Percentiles rank a stretch among this genome's conserved stretches.
Conservation (phyloP, 2,113 vertebrate species). For the Brienomyrus brachyistius region DNA sequence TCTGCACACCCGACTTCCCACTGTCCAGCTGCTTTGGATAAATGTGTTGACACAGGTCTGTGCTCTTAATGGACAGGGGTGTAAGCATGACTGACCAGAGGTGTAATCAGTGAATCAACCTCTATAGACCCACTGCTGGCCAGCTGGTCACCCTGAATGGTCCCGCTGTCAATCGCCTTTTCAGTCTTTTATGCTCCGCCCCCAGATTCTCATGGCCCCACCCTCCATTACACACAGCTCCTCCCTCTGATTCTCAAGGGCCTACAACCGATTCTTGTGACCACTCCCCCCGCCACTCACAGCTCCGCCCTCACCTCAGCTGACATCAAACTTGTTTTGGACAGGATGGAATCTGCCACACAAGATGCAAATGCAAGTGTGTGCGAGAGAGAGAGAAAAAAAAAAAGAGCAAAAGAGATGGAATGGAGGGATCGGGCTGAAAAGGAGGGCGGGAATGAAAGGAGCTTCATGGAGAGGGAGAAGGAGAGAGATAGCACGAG, state of each 20-base stretch:
- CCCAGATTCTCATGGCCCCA: not conserved
- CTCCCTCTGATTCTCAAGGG: not conserved
- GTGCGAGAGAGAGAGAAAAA: not conserved
- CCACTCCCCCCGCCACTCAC: not conserved
- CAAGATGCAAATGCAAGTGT: too few relatives aligned
- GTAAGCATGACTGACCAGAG: not conserved
- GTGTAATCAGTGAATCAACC: not conserved
- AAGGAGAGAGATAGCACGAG: constrained; percentile 40
- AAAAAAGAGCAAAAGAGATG: constrained; percentile 7
- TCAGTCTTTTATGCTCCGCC: not conserved
- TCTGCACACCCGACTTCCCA: not conserved
- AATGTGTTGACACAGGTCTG: not conserved
- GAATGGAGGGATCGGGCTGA: not conserved
- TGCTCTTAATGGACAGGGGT: not conserved
- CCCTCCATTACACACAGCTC: not conserved
- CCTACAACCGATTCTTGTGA: not conserved
- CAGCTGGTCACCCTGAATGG: not conserved
- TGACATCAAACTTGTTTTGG: not conserved
- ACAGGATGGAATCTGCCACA: not conserved
- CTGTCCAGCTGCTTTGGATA: not conserved
- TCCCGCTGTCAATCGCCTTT: not conserved
- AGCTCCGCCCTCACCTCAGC: not conserved
- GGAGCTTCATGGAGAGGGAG: constrained; percentile 22
- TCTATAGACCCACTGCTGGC: not conserved
- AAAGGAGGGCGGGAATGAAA: not conserved